Evolutionary conservation across 30 jellyfish, hydroid and myxozoan species (phyloP).

Genomic region (Hydractinia echinata): DNA sequence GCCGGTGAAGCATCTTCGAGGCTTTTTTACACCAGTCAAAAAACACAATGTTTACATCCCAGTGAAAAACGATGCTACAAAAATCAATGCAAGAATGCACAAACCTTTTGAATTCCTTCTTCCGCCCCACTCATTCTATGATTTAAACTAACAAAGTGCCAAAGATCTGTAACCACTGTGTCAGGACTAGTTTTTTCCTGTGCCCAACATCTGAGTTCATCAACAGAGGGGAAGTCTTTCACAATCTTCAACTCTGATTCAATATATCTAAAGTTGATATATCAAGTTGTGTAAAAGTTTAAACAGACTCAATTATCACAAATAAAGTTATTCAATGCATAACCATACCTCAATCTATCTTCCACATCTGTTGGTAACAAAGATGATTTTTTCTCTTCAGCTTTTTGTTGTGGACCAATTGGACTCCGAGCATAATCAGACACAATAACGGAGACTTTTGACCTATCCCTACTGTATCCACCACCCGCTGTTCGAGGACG

Average conservation of each 20-base stretch:
- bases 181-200: slow-evolving; percentile 22
- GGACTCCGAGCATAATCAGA: slow-evolving; percentile 29
- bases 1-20: too few relatives aligned
- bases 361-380: slow-evolving; percentile 17
- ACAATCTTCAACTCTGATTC: slow-evolving; percentile 23
- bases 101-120: slow-evolving; percentile 26
- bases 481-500: slow-evolving; percentile 29
- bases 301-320: neutral
- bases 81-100: neutral
- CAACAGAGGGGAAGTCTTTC: slow-evolving; percentile 26
- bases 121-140: slow-evolving; percentile 39
- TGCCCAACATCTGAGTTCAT: slow-evolving; percentile 33
- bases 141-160: slow-evolving; percentile 34
- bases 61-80: too few relatives aligned
- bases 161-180: slow-evolving; percentile 31
- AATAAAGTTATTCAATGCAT: neutral
- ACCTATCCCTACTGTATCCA: neutral
- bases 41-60: too few relatives aligned
- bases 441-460: slow-evolving; percentile 35
- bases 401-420: slow-evolving; percentile 9
- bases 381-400: neutral
- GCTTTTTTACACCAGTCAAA: too few relatives aligned
- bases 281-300: neutral
- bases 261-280: neutral
- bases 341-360: slow-evolving; percentile 25